Evolutionary conservation across 2,797 vertebrate species (phyloP).

Genomic region (Octomys mimax): DNA sequence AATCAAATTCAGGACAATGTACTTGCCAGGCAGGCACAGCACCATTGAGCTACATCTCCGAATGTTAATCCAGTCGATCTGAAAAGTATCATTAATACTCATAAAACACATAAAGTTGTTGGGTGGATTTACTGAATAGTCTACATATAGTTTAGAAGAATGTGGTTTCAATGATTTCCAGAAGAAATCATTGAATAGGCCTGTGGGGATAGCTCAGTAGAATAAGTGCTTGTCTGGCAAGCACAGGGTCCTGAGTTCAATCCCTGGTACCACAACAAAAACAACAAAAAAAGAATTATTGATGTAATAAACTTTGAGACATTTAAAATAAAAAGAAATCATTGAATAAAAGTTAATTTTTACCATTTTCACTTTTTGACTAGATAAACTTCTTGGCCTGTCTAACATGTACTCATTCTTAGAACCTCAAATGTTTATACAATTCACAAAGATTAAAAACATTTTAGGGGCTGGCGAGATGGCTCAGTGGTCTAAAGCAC

Average conservation of each 20-base stretch:
- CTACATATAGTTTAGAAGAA: not conserved
- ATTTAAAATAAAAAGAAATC: not conserved
- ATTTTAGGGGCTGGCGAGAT: too few species aligned
- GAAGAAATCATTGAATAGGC: not conserved
- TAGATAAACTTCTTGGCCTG: not conserved
- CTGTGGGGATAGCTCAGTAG: too few species aligned
- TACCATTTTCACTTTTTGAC: not conserved
- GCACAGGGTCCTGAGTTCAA: too few species aligned
- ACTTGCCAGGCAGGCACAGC: too few species aligned
- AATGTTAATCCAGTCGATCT: not conserved
- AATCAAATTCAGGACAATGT: too few species aligned
- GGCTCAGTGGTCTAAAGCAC: too few species aligned
- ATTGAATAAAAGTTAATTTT: not conserved
- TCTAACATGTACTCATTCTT: not conserved
- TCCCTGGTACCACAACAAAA: too few species aligned
- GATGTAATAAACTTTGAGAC: too few species aligned
- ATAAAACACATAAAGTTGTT: not conserved
- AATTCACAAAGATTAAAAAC: not conserved
- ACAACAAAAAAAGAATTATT: too few species aligned
- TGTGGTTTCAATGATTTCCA: too few species aligned
- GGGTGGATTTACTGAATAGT: not conserved
- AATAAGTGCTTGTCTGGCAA: too few species aligned
- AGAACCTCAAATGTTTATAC: not conserved
- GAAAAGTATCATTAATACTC: not conserved
- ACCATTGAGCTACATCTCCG: too few species aligned